Evolutionary conservation across 1,140 invertebrate species (phyloP).

Genomic region (Venturia canescens): DNA sequence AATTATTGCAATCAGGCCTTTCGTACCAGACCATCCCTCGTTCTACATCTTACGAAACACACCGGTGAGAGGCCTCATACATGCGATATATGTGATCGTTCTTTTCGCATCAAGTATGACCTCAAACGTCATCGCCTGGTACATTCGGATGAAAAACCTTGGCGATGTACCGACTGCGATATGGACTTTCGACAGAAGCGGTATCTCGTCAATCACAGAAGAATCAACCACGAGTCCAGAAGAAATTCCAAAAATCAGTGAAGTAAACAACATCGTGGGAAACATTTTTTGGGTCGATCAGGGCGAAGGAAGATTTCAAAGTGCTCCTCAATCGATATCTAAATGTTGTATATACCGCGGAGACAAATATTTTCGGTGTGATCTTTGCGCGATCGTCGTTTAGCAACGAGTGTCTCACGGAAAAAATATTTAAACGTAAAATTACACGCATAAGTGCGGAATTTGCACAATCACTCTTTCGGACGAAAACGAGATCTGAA

Average conservation of each 20-base stretch:
- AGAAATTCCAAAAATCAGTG: slow-evolving; percentile 48
- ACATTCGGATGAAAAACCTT: slow-evolving; percentile 77
- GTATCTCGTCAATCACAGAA: slow-evolving; percentile 75
- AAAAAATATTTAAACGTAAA: slow-evolving; percentile 75
- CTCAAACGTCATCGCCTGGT: slow-evolving; percentile 78
- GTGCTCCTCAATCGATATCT: slow-evolving; percentile 66
- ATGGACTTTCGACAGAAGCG: slow-evolving; percentile 75
- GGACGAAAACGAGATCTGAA: slow-evolving; percentile 62
- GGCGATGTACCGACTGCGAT: slow-evolving; percentile 72
- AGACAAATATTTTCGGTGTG: slow-evolving; percentile 65
- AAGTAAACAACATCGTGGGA: not conserved
- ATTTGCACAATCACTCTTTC: slow-evolving; percentile 59
- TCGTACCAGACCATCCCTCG: slow-evolving; percentile 78
- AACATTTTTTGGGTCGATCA: too few species aligned
- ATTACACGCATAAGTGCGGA: slow-evolving; percentile 52
- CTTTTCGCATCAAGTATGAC: slow-evolving; percentile 80
- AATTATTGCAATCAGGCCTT: slow-evolving; percentile 81
- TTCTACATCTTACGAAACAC: slow-evolving; percentile 81
- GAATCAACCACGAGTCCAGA: slow-evolving; percentile 69
- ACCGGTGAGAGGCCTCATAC: slow-evolving; percentile 82
- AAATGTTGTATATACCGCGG: slow-evolving; percentile 61
- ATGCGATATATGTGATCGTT: slow-evolving; percentile 80
- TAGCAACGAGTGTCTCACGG: slow-evolving; percentile 60
- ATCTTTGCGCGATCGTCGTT: slow-evolving; percentile 61
- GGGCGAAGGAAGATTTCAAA: too few species aligned